phyloP scores from a whole-genome alignment of 2,797 vertebrate genomes.

The Halcyon smyrnensis region DNA sequence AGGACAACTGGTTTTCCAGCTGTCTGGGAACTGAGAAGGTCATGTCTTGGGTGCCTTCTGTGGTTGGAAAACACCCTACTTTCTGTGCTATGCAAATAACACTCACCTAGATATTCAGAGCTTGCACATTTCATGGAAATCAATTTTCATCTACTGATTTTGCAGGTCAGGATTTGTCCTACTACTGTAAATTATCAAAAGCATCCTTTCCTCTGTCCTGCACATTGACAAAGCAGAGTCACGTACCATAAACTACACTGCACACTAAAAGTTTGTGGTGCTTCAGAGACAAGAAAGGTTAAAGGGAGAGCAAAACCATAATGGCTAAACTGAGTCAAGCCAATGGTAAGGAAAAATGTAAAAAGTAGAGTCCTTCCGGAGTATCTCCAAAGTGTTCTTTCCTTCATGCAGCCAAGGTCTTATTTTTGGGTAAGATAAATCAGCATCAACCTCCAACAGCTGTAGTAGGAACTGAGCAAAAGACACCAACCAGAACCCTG shows the following conservation, averaged over 20 bases:
- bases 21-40: background rate
- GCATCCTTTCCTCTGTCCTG: background rate
- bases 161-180: background rate
- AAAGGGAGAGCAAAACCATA: background rate
- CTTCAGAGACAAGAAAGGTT: background rate
- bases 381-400: background rate
- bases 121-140: fast-evolving
- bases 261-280: background rate
- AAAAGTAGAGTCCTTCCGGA: background rate
- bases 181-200: fast-evolving
- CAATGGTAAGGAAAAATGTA: background rate
- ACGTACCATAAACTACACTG: background rate
- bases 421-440: background rate
- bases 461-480: background rate
- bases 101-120: background rate
- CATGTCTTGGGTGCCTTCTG: background rate
- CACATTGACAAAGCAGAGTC: background rate
- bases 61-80: background rate
- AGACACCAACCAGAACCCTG: fast-evolving
- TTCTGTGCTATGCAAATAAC: background rate
- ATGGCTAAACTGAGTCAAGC: background rate
- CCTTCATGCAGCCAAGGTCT: background rate
- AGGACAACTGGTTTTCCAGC: background rate
- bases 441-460: background rate
- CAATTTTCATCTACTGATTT: background rate